Percentiles rank a stretch among this genome's conserved stretches.
phyloP scores from a whole-genome alignment of 1,140 invertebrate genomes.

The Pomacea maculata region DNA sequence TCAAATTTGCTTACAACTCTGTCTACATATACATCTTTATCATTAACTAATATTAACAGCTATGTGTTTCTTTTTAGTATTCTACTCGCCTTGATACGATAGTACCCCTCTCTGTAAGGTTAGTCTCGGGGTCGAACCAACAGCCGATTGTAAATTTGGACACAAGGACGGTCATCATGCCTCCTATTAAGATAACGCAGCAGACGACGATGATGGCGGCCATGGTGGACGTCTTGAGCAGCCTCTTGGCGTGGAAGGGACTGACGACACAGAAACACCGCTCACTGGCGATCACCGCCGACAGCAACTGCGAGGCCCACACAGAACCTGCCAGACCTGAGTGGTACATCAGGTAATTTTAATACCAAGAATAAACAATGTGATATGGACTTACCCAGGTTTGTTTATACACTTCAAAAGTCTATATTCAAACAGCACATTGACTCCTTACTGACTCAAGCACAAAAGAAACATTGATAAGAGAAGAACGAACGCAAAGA shows the following conservation, averaged over 20 bases:
- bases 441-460: too few species aligned
- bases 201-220: constrained; percentile 4
- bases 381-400: too few species aligned
- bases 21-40: too few species aligned
- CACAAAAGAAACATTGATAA: too few species aligned
- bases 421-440: too few species aligned
- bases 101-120: background rate
- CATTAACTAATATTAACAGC: too few species aligned
- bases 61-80: background rate
- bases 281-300: constrained; percentile 6
- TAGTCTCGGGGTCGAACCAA: background rate
- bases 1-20: too few species aligned
- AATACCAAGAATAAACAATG: too few species aligned
- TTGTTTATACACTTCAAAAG: too few species aligned
- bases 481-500: too few species aligned
- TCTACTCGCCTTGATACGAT: background rate
- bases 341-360: too few species aligned
- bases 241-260: constrained; percentile 4
- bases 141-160: background rate
- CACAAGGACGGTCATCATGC: background rate
- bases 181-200: background rate
- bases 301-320: constrained; percentile 3
- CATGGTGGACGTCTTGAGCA: constrained; percentile 5
- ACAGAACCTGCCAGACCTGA: background rate
- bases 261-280: constrained; percentile 23